Base-by-base conservation (phyloP, 1,140 invertebrate species). In the Maniola jurtina region DNA sequence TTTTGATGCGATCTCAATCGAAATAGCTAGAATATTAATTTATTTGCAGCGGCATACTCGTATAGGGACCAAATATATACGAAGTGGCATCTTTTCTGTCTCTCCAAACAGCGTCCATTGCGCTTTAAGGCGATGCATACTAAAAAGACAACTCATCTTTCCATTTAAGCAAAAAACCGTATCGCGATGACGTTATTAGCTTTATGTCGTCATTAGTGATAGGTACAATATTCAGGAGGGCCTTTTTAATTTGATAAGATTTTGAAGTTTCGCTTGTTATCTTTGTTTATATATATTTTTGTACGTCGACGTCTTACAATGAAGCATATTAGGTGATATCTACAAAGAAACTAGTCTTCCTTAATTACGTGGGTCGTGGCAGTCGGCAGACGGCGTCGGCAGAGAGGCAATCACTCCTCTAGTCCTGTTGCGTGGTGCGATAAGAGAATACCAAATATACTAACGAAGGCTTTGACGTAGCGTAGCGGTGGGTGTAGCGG, bases 341-440 rank as follows among this genome's bases (percentile, higher is more conserved):
- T 83, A 83, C 80, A 86, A 80, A 81, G 79, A 82, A 87, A 90
- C 88, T 90, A 90, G 88, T 90, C 88, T 90, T 90, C 88, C 88
- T 89, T 90, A 80, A 83, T 79, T 79, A 80, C 71, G 84, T 76
- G 77, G 78, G 77, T 77, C 68, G 80, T 77, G n/a, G n/a, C n/a
- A n/a, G n/a, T n/a, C 25, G 81, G 70, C 71, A 70, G 71, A 66
- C 71, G 73, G 74, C 66, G 77, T 74, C 80, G 76, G 73, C 83
- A 79, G 79, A 87, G 86, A 88, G 86, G 88, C 88, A 87, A 88
- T 86, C 85, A 88, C 83, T 86, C 88, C 88, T 90, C 88, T 90
- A 90, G 88, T 90, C 88, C 87, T 86, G 84, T 84, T 87, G 81
- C 83, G 86, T 90, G 86, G 88, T 90, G 88, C 88, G 88, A 77